These are phyloP conservation scores for Platichthys stellatus DNA, from an alignment of 2,113 vertebrate species.

Conservation along the genomic window DNA sequence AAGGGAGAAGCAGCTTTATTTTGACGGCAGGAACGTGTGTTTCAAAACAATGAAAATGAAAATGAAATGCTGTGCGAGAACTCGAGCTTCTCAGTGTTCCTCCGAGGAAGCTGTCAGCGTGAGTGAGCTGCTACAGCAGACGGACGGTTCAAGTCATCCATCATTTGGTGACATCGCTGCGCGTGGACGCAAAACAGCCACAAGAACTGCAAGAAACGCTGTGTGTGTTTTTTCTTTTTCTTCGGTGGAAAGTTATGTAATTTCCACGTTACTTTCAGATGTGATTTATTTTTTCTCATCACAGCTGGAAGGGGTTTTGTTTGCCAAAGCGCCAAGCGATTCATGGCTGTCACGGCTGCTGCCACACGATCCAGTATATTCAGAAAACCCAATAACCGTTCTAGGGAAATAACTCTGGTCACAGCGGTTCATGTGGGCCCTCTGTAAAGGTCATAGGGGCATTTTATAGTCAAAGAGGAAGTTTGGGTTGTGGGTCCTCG, in stretches of 20 bases:
- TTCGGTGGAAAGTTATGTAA: conserved; percentile 22
- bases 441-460: neutral
- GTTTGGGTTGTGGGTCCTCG: neutral
- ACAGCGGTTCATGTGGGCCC: conserved; percentile 34
- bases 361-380: conserved; percentile 27
- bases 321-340: conserved; percentile 28
- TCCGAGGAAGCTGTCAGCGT: conserved; percentile 45
- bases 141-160: conserved; percentile 47
- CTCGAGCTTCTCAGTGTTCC: conserved; percentile 34
- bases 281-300: conserved; percentile 59
- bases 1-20: neutral
- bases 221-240: neutral
- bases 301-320: conserved; percentile 35
- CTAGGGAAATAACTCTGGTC: conserved; percentile 18
- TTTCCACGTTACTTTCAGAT: conserved; percentile 26
- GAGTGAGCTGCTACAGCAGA: conserved; percentile 59
- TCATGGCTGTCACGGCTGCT: conserved; percentile 25
- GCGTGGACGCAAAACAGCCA: conserved; percentile 34
- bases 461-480: conserved; percentile 2
- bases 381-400: conserved; percentile 35
- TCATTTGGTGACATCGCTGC: conserved; percentile 52
- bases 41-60: conserved; percentile 44
- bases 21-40: conserved; percentile 23
- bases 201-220: conserved; percentile 20
- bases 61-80: conserved; percentile 21